Base-by-base conservation (phyloP, 2,888 invertebrate species). In the Ectemnius continuus region DNA sequence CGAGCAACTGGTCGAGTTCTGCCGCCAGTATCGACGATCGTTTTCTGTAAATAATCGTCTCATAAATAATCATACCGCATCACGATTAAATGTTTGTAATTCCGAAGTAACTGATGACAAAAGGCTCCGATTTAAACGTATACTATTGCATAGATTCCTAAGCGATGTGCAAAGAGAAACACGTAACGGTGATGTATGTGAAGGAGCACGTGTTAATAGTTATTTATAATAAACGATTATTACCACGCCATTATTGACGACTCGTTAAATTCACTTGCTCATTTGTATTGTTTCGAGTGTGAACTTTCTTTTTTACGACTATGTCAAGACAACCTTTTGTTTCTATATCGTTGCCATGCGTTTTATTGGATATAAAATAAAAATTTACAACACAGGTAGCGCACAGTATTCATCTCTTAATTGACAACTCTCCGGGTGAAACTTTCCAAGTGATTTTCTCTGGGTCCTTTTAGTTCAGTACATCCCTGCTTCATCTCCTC, bases 211-310 rank as follows among this genome's bases (percentile, higher is more conserved):
- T 86, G 86, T 87, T 84, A 84, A 87, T 86, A 87, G 86, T 87
- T 87, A 86, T 88, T 88, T 88, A 86, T 88, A 88, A 88, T 87
- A 88, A 88, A 88, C 83, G 75, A 87, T 87, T 88, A 87, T 87
- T 86, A 87, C 82, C 84, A 87, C 84, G 80, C 76, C 67, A 74
- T 59, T 52, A 52, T 58, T 60, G 18, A 52, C n/a, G 48, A 23
- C 60, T 36, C 8, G 36, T 36, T 36, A 36, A 36, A 36, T 36
- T 36, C 36, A 36, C 36, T 36, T 36, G 36, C 4, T 36, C 36
- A 36, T 36, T 36, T 36, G 36, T 36, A 36, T 36, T 36, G 36
- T 36, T 36, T 36, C 36, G 36, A 36, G 36, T 36, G 36, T 11
- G 36, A 36, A 36, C 11, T 36, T 11, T 36, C 36, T 36, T 36